Conservation (phyloP, 1,140 invertebrate species). For the Brachionus plicatilis region DNA sequence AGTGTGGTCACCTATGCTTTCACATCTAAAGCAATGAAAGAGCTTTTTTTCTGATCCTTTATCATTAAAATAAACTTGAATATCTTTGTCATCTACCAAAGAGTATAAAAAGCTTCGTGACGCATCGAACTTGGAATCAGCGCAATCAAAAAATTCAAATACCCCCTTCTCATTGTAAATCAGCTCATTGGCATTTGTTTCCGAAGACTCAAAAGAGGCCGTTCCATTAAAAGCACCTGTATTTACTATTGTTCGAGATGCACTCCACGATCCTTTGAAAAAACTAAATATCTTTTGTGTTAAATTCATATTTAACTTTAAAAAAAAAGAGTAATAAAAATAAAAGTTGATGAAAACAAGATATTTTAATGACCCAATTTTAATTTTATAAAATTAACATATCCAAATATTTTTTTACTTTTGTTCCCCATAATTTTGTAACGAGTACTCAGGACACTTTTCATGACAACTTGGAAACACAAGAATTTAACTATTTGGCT, state of each 20-base stretch:
- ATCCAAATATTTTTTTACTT: background rate
- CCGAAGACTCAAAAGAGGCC: background rate
- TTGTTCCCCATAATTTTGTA: background rate
- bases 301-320: slow-evolving; percentile 13
- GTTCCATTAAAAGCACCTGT: background rate
- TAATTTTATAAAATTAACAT: background rate
- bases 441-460: background rate
- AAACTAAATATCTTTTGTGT: slow-evolving; percentile 10
- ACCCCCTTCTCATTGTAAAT: background rate
- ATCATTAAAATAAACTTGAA: slow-evolving; percentile 29
- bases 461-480: background rate
- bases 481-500: background rate
- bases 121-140: background rate
- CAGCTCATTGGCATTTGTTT: background rate
- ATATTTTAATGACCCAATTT: background rate
- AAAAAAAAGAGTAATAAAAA: background rate
- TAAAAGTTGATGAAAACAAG: background rate
- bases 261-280: background rate
- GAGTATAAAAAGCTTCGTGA: background rate
- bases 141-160: background rate
- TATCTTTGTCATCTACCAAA: background rate
- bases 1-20: background rate
- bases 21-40: background rate
- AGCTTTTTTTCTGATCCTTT: background rate
- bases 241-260: background rate